Conservation (phyloP, 2,797 vertebrate genomes). For the Syngnathus acus region DNA sequence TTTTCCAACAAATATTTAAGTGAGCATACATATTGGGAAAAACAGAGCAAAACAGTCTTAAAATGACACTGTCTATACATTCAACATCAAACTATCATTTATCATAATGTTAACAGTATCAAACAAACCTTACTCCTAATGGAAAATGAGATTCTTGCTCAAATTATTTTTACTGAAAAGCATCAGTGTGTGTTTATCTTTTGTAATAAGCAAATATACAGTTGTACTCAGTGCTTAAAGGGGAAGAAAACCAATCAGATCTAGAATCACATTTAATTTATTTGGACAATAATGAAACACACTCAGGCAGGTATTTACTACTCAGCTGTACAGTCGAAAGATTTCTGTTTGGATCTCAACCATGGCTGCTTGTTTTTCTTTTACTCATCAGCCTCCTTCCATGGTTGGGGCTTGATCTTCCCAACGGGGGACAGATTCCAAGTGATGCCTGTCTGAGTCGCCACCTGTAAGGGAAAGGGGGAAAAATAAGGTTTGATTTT, state of each 20-base stretch:
- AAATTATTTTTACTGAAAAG: no score
- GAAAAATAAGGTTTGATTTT: no score
- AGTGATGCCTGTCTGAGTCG: constrained; percentile 65
- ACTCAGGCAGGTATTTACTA: constrained; percentile 22
- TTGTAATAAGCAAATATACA: no score
- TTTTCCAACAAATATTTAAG: not conserved
- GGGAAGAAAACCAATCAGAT: no score
- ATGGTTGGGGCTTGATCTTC: constrained; percentile 61
- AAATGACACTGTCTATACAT: no score
- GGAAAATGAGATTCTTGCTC: no score
- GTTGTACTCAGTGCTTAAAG: not conserved
- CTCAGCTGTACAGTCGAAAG: constrained; percentile 59
- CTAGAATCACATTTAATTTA: constrained; percentile 53
- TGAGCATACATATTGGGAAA: no score
- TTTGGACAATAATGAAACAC: constrained; percentile 55
- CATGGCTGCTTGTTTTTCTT: constrained; percentile 5
- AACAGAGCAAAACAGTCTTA: no score
- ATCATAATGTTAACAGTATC: no score
- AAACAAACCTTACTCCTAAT: no score
- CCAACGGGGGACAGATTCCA: constrained; percentile 73
- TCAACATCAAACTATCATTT: no score
- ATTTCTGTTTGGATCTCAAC: constrained; percentile 8
- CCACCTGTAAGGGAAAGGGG: constrained; percentile 45
- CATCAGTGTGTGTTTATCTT: no score
- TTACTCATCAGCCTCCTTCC: constrained; percentile 56